Conservation (phyloP, 64 coral and sea anemone species). For the Platygyra sinensis region DNA sequence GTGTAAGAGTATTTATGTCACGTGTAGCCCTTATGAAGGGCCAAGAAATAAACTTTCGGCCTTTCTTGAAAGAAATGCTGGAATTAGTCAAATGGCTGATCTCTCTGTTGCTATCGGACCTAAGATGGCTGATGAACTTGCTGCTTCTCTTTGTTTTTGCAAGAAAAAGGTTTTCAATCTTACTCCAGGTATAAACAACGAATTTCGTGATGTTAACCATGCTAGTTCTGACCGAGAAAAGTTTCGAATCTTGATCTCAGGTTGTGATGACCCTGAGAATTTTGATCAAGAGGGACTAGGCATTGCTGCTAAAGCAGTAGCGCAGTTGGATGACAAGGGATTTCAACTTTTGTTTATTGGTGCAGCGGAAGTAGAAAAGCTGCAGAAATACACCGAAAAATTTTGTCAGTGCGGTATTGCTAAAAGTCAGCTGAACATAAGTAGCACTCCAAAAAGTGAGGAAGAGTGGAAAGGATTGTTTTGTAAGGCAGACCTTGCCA, state of each 20-base stretch:
- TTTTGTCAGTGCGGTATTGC: too few species aligned
- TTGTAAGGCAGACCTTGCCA: too few species aligned
- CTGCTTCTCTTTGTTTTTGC: background rate
- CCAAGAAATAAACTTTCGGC: too few species aligned
- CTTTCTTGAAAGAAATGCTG: background rate
- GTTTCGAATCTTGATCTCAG: background rate
- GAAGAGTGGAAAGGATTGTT: too few species aligned
- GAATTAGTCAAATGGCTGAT: background rate
- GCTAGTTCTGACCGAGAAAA: background rate
- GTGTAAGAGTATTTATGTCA: background rate
- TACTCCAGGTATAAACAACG: background rate
- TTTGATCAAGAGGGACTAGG: background rate
- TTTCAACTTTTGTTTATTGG: background rate
- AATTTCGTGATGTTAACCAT: background rate
- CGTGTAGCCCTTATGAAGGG: too few species aligned
- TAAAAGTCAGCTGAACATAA: too few species aligned
- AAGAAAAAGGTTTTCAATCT: background rate
- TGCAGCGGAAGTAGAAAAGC: background rate
- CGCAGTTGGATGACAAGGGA: background rate
- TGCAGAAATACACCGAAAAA: background rate
- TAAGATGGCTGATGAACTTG: background rate
- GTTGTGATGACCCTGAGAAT: background rate
- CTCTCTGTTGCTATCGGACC: slow-evolving; percentile 3
- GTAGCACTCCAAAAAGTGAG: too few species aligned
- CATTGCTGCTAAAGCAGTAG: background rate